These are phyloP conservation scores for Ophioninae sp. DNA, from an alignment of 2,888 invertebrate genomes.

Conservation along the genomic window DNA sequence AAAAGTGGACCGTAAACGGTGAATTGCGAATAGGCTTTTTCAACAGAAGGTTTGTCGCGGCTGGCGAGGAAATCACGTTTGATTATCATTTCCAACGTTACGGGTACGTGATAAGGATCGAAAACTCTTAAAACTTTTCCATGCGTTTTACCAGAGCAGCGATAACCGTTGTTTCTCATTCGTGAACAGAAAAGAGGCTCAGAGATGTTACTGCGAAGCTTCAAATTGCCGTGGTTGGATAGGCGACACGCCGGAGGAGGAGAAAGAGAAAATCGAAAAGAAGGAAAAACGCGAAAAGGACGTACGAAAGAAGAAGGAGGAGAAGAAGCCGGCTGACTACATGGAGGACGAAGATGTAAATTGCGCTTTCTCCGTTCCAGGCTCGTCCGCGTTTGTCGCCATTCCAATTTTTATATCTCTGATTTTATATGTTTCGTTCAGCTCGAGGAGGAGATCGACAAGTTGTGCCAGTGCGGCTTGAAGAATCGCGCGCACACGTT, in stretches of 20 bases:
- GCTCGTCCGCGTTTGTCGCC: too few relatives aligned
- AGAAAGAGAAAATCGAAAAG: conserved; percentile 84
- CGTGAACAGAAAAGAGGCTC: conserved; percentile 91
- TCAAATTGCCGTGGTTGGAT: conserved; percentile 96
- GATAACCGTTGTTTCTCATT: background rate
- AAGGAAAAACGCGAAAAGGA: conserved; percentile 80
- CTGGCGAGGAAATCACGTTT: conserved; percentile 98
- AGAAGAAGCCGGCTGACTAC: conserved; percentile 75
- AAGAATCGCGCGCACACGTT: conserved; percentile 95
- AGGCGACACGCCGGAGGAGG: conserved; percentile 92
- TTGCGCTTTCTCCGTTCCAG: conserved; percentile 52
- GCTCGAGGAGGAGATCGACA: conserved; percentile 94
- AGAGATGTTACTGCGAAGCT: conserved; percentile 97
- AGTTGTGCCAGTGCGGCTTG: conserved; percentile 89
- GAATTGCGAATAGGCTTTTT: conserved; percentile 98
- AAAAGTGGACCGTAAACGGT: conserved; percentile 98
- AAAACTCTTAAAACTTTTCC: too few relatives aligned
- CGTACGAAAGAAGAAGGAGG: conserved; percentile 79
- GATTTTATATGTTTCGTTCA: conserved; percentile 72
- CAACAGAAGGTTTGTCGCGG: conserved; percentile 89
- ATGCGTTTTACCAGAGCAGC: too few relatives aligned
- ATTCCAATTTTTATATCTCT: too few relatives aligned
- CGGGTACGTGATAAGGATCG: conserved; percentile 84
- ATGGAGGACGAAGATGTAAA: conserved; percentile 82
- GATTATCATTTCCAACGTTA: conserved; percentile 99